phyloP scores from a whole-genome alignment of 2,113 vertebrate species.

The Conger conger region DNA sequence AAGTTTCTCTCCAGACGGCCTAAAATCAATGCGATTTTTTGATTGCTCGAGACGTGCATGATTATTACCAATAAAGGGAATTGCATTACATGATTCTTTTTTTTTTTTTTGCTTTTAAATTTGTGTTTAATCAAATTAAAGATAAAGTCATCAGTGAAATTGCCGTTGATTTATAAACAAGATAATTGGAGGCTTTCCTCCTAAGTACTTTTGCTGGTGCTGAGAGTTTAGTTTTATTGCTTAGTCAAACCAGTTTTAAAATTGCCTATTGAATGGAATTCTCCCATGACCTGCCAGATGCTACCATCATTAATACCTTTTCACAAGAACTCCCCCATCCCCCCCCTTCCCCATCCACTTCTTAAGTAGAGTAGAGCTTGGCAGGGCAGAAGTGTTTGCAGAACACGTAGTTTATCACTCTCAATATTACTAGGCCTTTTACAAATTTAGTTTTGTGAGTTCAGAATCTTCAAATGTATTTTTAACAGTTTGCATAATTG shows the following conservation, averaged over 20 bases:
- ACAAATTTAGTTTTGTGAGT: background rate
- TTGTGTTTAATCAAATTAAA: slow-evolving; percentile 88
- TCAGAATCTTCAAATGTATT: background rate
- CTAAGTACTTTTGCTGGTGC: slow-evolving; percentile 79
- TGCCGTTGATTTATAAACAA: slow-evolving; percentile 96
- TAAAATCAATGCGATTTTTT: slow-evolving; percentile 67
- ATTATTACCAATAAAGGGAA: slow-evolving; percentile 86
- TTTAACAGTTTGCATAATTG: slow-evolving; percentile 1
- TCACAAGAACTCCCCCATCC: background rate
- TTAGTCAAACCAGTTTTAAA: slow-evolving; percentile 97
- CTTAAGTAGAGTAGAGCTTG: background rate
- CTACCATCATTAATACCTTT: slow-evolving; percentile 80
- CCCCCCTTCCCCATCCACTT: background rate
- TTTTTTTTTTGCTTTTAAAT: slow-evolving; percentile 69
- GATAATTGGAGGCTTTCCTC: slow-evolving; percentile 86
- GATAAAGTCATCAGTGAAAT: slow-evolving; percentile 90
- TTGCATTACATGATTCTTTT: slow-evolving; percentile 74
- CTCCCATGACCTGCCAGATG: slow-evolving; percentile 76
- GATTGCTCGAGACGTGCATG: slow-evolving; percentile 64
- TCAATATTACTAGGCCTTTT: background rate
- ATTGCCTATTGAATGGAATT: slow-evolving; percentile 94
- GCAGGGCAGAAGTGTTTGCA: background rate
- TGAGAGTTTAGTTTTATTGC: slow-evolving; percentile 85
- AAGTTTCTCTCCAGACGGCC: slow-evolving; percentile 48
- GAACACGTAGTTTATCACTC: background rate